Base-by-base conservation (phyloP, 2,113 vertebrate species). In the Colistium nudipinnis region DNA sequence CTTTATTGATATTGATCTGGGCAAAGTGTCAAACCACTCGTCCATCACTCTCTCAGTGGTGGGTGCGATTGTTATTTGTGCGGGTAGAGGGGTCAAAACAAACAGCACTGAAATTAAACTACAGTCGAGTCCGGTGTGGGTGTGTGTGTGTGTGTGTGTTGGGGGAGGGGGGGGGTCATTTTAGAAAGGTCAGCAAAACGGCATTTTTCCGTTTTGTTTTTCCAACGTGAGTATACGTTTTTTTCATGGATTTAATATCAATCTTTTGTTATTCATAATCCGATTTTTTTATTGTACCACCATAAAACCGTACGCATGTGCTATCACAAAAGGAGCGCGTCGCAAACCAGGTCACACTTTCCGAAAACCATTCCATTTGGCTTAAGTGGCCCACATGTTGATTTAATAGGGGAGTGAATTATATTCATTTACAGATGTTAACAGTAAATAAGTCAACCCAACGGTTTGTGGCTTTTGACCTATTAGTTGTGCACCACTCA, bases 1-100 rank as follows among this genome's bases (percentile, higher is more conserved):
- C 90, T 92, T 93, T 94, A 93, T 92, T 91, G 85, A 88, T 92
- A 91, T 90, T 85, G 88, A 93, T 88, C 81, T 89, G 93, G 88
- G 81, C 93, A 91, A 93, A 94, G 92, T 93, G 92, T 93, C 88
- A 87, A 84, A 86, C 60, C 70, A 62, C 61, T 89, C 83, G 84
- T 85, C 88, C 87, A 49, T 85, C 89, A 53, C 85, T 8, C 53
- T 43, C 56, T 54, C 55, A 5, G 54, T 43, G 47, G 56, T 19
- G 38, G 70, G 27, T 66, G n/a, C n/a, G 11, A 27, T 82, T 52
- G 57, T 77, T 84, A 48, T 85, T 77, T 67, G 63, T 75, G 69
- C 62, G 35, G 11, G 20, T 36, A 8, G 41, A 65, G 51, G 24
- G 24, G 54, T 68, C 16, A 49, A 70, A 74, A 74, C 49, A 64